Evolutionary conservation across 2,888 invertebrate species (phyloP).

Genomic region (Trissolcus brochymenae): DNA sequence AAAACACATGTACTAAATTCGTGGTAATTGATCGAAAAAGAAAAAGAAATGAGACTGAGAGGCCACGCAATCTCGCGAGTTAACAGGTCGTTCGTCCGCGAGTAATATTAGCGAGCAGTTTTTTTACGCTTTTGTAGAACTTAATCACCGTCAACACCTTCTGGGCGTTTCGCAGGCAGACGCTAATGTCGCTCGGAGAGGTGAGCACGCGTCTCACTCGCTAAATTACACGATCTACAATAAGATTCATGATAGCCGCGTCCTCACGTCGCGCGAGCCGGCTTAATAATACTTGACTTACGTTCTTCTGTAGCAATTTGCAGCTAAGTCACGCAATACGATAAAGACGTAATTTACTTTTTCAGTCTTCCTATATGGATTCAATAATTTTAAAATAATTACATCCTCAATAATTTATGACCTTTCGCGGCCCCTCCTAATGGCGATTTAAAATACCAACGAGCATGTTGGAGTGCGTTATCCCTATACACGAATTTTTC

Average conservation of each 20-base stretch:
- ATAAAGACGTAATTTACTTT: conserved; percentile 53
- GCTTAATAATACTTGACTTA: conserved; percentile 61
- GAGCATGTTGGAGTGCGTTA: neutral
- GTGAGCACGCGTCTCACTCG: conserved; percentile 49
- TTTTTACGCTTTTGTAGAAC: conserved; percentile 45
- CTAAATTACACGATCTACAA: conserved; percentile 55
- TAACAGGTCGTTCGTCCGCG: conserved; percentile 41
- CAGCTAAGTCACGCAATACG: conserved; percentile 53
- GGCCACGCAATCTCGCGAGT: conserved; percentile 39
- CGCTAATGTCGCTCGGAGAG: conserved; percentile 42
- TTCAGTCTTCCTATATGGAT: conserved; percentile 35
- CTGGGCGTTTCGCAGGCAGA: conserved; percentile 30
- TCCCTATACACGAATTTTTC: conserved; percentile 30
- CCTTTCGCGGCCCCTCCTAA: conserved; percentile 2
- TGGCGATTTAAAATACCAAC: conserved; percentile 26
- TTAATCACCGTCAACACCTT: conserved; percentile 53
- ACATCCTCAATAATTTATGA: conserved; percentile 33
- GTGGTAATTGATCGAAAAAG: conserved; percentile 2
- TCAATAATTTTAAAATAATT: conserved; percentile 46
- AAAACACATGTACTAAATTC: too few relatives aligned
- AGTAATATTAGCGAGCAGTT: conserved; percentile 41
- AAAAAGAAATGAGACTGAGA: neutral
- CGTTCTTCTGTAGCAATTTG: conserved; percentile 51
- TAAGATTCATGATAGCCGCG: conserved; percentile 57
- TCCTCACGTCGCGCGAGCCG: conserved; percentile 53